A percentile compares a stretch with the other conserved stretches of the same genome.
phyloP scores from a whole-genome alignment of 2,797 vertebrate genomes.

The Acanthornis magna region DNA sequence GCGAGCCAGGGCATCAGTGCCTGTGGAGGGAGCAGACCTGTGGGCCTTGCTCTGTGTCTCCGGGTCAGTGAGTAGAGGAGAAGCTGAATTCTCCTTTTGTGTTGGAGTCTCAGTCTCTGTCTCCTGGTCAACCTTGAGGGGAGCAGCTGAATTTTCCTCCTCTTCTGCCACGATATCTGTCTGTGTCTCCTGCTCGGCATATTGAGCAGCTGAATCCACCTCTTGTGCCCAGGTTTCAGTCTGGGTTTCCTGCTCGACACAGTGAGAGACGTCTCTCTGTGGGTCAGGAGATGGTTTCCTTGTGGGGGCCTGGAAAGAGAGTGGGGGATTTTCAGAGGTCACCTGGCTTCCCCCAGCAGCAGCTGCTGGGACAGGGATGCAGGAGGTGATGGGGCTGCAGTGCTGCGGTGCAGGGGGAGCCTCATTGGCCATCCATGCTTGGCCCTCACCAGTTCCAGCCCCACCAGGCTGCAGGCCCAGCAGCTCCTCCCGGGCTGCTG shows the following conservation, averaged over 20 bases:
- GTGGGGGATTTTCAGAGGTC: background rate
- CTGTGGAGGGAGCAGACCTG: background rate
- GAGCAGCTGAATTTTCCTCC: background rate
- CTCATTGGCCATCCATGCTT: accelerated
- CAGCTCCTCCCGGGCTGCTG: background rate
- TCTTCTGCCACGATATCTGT: background rate
- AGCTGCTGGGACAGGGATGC: background rate
- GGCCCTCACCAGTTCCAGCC: background rate
- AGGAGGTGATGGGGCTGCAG: background rate
- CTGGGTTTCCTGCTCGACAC: background rate
- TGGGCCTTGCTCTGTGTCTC: background rate
- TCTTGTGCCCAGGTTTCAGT: background rate
- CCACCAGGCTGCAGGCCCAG: background rate
- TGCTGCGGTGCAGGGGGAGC: background rate
- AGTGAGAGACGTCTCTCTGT: background rate
- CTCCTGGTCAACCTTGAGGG: background rate
- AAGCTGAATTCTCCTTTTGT: background rate
- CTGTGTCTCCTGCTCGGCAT: background rate
- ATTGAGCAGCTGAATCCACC: background rate
- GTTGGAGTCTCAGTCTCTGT: background rate
- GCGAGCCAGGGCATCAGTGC: background rate
- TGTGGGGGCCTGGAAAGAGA: background rate
- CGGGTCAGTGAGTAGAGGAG: background rate
- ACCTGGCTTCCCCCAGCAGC: background rate
- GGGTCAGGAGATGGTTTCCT: background rate